Conservation (phyloP, 2,113 vertebrate species). For the Ctenodactylus gundi region DNA sequence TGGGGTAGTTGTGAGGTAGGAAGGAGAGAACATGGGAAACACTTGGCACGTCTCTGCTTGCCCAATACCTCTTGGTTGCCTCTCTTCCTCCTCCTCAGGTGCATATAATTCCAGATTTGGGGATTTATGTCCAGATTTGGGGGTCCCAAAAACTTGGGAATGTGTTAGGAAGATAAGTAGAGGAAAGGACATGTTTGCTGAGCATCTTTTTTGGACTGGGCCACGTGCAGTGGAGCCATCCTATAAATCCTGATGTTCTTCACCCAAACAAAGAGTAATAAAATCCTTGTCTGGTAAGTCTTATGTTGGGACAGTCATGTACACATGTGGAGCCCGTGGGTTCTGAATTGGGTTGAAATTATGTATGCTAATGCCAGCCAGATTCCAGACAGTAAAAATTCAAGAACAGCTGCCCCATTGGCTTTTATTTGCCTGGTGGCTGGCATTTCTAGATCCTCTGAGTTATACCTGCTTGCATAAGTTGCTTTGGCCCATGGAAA, state of each 20-base stretch:
- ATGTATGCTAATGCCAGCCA: not conserved
- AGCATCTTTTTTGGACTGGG: not conserved
- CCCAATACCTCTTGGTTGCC: not conserved
- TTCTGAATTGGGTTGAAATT: not conserved
- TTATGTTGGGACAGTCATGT: not conserved
- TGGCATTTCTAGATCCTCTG: not conserved
- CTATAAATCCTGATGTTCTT: not conserved
- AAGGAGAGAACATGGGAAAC: not conserved
- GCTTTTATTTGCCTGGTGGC: not conserved
- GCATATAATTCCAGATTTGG: too few relatives aligned
- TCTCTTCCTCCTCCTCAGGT: not conserved
- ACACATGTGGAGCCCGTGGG: not conserved
- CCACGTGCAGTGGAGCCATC: not conserved
- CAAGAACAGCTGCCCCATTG: not conserved
- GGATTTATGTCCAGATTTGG: not conserved
- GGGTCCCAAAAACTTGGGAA: not conserved
- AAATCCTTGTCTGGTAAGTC: not conserved
- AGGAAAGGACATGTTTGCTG: not conserved
- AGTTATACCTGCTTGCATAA: not conserved
- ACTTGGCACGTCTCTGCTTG: accelerated
- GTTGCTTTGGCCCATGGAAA: not conserved
- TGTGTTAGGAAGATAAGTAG: not conserved
- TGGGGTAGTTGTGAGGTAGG: not conserved
- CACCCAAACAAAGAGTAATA: not conserved
- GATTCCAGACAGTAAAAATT: not conserved